Conservation (phyloP, 2,888 invertebrate species). For the Apamea epomidion region DNA sequence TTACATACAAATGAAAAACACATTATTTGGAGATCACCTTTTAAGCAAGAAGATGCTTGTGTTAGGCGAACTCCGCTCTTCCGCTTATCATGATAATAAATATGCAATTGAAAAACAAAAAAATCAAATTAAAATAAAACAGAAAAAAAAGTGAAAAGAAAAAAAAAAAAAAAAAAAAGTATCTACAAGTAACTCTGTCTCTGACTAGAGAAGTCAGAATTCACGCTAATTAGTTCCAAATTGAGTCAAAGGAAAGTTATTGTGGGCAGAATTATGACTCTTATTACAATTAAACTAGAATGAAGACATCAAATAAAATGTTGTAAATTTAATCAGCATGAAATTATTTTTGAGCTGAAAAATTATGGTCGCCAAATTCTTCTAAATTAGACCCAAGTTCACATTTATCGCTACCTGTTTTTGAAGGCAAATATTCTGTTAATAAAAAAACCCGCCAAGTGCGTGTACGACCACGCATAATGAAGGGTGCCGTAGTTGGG, state of each 20-base stretch:
- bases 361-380: not conserved
- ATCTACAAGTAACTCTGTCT: too few relatives aligned
- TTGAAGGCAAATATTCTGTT: not conserved
- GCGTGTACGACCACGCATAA: not conserved
- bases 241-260: slow-evolving; percentile 16
- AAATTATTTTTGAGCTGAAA: not conserved
- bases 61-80: too few relatives aligned
- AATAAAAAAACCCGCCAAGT: not conserved
- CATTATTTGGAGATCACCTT: too few relatives aligned
- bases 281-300: not conserved
- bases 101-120: too few relatives aligned
- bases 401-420: not conserved
- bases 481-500: too few relatives aligned
- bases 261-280: not conserved
- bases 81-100: too few relatives aligned
- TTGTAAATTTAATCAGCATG: not conserved
- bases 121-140: too few relatives aligned
- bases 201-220: not conserved
- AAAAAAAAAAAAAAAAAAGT: too few relatives aligned
- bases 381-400: not conserved
- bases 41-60: too few relatives aligned
- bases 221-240: slow-evolving; percentile 10
- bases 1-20: too few relatives aligned
- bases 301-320: not conserved
- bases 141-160: too few relatives aligned